These are phyloP conservation scores for Genyomyrus donnyi DNA, from an alignment of 2,113 vertebrate species.

Conservation along the genomic window DNA sequence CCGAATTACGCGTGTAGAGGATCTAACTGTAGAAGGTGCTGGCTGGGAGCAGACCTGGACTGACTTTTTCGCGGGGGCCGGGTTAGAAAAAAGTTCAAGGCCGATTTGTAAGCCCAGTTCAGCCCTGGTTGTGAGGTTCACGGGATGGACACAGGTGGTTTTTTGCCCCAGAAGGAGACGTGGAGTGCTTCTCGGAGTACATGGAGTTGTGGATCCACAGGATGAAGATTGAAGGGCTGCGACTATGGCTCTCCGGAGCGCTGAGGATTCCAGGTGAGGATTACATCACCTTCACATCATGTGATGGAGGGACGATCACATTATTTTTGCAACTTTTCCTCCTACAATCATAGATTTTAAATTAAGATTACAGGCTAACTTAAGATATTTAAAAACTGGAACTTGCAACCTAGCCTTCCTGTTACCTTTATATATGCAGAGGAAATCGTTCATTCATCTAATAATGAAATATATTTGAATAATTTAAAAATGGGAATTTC, in stretches of 20 bases:
- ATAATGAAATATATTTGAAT: neutral
- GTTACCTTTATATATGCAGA: neutral
- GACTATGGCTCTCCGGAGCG: constrained; percentile 46
- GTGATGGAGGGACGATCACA: neutral
- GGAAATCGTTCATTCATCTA: neutral
- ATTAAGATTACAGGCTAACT: neutral
- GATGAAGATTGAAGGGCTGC: constrained; percentile 42
- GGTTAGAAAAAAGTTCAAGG: neutral
- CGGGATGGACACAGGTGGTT: neutral
- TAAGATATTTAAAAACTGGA: neutral
- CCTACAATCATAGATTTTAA: neutral
- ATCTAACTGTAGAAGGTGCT: neutral
- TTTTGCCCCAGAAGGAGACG: constrained; percentile 43
- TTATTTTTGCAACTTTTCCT: neutral
- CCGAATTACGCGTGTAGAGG: neutral
- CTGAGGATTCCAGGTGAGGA: constrained; percentile 45
- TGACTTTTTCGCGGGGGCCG: neutral
- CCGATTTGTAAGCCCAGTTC: neutral
- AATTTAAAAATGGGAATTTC: neutral
- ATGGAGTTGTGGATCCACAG: constrained; percentile 57
- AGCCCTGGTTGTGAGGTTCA: neutral
- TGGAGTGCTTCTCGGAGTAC: constrained; percentile 56
- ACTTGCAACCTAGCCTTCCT: neutral
- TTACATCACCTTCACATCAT: neutral
- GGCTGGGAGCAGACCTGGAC: neutral